Conservation (phyloP, 2,797 vertebrate genomes). For the Lycodopsis pacificus region DNA sequence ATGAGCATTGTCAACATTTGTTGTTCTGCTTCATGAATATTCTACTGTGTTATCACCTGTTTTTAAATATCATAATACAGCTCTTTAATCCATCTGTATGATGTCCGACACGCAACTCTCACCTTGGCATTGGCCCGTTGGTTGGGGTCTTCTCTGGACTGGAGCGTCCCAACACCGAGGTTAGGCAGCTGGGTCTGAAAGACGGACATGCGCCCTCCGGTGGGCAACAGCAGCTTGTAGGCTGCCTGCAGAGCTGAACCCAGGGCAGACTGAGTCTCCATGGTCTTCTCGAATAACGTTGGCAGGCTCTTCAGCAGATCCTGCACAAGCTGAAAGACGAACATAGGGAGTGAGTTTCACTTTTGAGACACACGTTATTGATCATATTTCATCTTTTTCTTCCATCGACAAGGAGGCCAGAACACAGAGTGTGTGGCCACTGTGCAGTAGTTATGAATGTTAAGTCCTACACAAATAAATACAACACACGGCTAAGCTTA, state of each 20-base stretch:
- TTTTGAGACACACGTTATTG: neutral
- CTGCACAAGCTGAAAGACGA: constrained; percentile 89
- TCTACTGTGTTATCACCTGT: neutral
- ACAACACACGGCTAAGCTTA: neutral
- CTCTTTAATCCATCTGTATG: neutral
- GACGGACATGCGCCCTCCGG: constrained; percentile 93
- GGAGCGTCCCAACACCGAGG: constrained; percentile 90
- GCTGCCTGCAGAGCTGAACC: constrained; percentile 95
- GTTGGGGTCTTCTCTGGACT: constrained; percentile 94
- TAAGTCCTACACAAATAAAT: neutral
- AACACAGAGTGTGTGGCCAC: too few species aligned
- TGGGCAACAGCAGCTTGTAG: constrained; percentile 94
- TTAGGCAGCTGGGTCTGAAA: constrained; percentile 97
- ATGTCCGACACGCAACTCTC: neutral
- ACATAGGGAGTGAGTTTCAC: neutral
- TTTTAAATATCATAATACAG: neutral
- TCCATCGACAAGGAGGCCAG: neutral
- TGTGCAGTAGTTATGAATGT: neutral
- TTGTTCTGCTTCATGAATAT: neutral
- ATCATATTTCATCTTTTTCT: neutral
- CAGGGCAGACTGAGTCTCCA: constrained; percentile 96
- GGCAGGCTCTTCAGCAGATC: constrained; percentile 93
- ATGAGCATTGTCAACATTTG: neutral
- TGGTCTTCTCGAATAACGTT: constrained; percentile 92
- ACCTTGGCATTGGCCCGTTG: constrained; percentile 93